A percentile compares a stretch with the other conserved stretches of the same genome.
These are phyloP conservation scores for Casuarius casuarius DNA, from an alignment of 2,113 vertebrate genomes.

Conservation along the genomic window DNA sequence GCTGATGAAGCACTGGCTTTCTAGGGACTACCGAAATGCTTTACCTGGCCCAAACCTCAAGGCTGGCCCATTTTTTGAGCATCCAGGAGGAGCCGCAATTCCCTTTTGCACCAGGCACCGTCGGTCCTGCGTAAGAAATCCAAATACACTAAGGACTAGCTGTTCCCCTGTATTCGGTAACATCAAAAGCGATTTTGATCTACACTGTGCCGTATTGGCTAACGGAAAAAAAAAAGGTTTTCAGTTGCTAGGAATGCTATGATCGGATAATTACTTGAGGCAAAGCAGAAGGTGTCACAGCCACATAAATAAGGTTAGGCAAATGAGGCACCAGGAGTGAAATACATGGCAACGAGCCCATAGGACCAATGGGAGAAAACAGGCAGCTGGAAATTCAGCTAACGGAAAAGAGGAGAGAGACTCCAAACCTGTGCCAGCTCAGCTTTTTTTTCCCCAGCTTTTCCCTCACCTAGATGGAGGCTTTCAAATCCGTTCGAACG, in stretches of 20 bases:
- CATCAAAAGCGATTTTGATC: background rate
- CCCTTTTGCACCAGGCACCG: background rate
- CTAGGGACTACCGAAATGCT: rapidly evolving
- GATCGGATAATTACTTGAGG: background rate
- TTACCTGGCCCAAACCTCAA: background rate
- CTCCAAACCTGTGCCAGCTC: background rate
- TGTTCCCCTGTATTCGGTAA: background rate
- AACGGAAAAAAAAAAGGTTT: background rate
- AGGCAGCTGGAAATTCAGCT: background rate
- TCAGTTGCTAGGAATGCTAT: background rate
- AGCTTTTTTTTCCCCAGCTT: background rate
- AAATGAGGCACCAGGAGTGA: background rate
- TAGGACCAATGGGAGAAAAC: too few relatives aligned
- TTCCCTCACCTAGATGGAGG: background rate
- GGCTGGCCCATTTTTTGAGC: background rate
- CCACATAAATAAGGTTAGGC: background rate
- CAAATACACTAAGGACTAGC: rapidly evolving
- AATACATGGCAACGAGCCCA: too few relatives aligned
- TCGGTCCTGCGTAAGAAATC: background rate
- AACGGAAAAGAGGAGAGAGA: background rate
- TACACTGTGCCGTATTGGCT: background rate
- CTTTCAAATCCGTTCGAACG: background rate
- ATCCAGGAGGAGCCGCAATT: background rate
- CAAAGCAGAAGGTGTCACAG: background rate
- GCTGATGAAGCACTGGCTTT: background rate